Percentiles rank a stretch among this genome's conserved stretches.
Evolutionary conservation across 2,113 vertebrate genomes (phyloP).

Genomic region (Triplophysa rosa): DNA sequence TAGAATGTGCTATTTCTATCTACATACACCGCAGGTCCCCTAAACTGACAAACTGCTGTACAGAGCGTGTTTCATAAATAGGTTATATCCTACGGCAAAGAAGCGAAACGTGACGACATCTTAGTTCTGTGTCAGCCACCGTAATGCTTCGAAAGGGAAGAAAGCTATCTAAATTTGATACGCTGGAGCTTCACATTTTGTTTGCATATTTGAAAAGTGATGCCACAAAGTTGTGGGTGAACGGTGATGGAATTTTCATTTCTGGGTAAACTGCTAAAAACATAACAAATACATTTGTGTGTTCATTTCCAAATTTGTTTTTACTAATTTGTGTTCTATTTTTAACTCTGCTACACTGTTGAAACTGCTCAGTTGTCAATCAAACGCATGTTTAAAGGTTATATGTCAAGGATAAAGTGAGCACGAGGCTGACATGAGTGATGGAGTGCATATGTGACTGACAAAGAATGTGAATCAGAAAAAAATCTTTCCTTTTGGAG

Average conservation of each 20-base stretch:
- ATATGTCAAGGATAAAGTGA: conserved; percentile 14
- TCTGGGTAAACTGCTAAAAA: background rate
- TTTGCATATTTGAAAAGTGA: background rate
- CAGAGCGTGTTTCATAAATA: no score
- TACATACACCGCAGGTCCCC: no score
- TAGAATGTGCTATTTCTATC: no score
- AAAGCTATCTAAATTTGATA: no score
- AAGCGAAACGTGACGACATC: no score
- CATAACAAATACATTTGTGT: background rate
- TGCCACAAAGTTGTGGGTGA: background rate
- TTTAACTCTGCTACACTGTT: background rate
- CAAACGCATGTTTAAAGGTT: background rate
- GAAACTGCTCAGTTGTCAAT: conserved; percentile 19
- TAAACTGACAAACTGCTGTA: no score
- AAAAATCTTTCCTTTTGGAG: conserved; percentile 13
- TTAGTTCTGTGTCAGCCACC: no score
- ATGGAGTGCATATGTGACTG: conserved; percentile 25
- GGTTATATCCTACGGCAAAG: no score
- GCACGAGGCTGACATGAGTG: conserved; percentile 11
- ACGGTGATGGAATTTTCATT: background rate
- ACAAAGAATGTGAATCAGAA: conserved; percentile 13
- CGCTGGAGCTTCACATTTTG: no score
- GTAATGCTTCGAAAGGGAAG: no score
- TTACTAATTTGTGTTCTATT: background rate
- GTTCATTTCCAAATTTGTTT: background rate